Evolutionary conservation across 2,113 vertebrate species (phyloP).

Genomic region (Synodontis membranacea): DNA sequence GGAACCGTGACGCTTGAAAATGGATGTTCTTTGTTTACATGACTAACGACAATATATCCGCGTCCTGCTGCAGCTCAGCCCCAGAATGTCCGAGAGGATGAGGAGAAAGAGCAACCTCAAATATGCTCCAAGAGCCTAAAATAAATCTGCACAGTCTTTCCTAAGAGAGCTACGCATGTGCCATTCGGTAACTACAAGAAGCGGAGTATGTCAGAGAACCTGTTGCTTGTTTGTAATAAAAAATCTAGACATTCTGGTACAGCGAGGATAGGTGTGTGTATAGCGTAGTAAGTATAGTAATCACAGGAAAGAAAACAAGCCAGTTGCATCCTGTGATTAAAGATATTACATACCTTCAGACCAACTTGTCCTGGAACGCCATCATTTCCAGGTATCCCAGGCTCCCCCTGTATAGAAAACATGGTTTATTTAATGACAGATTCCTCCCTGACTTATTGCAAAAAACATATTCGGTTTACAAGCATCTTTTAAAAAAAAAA

Average conservation of each 20-base stretch:
- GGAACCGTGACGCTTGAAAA: constrained; percentile 30
- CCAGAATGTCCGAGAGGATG: constrained; percentile 27
- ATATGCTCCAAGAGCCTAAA: constrained; percentile 34
- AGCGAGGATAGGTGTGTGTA: constrained; percentile 7
- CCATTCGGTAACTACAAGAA: background rate
- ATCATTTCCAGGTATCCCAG: constrained; percentile 50
- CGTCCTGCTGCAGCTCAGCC: constrained; percentile 34
- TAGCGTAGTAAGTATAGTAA: background rate
- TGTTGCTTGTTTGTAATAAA: background rate
- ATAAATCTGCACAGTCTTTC: constrained; percentile 31
- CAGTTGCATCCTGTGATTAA: background rate
- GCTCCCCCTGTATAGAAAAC: constrained; percentile 46
- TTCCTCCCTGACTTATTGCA: background rate
- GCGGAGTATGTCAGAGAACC: background rate
- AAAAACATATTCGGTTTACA: background rate
- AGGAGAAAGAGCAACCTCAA: constrained; percentile 39
- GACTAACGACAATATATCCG: constrained; percentile 1
- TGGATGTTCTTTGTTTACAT: constrained; percentile 38
- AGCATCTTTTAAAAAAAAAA: background rate
- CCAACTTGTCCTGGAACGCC: constrained; percentile 51
- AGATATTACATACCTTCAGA: constrained; percentile 49
- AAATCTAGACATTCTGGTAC: background rate
- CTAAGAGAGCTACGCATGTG: constrained; percentile 5
- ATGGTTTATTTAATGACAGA: background rate
- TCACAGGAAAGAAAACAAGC: background rate